Conservation (phyloP, 35 echinoderm and acorn worm species). For the Nesometra sesokonis region DNA sequence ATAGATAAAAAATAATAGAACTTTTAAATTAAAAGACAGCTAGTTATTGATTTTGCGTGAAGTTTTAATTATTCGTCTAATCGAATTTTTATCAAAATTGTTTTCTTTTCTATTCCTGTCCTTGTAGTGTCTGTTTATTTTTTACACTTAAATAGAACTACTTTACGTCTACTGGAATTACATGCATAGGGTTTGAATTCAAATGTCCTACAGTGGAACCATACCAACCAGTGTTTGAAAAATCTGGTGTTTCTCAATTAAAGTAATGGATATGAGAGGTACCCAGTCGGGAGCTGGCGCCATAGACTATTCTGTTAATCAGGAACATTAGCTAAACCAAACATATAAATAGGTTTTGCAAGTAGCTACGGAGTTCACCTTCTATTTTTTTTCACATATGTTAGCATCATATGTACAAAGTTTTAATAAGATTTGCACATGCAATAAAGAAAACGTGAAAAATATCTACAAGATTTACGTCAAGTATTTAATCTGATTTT, state of each 20-base stretch:
- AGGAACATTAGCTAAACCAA: background rate
- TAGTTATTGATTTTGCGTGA: too few species aligned
- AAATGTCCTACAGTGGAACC: background rate
- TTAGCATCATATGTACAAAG: background rate
- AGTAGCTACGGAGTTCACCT: background rate
- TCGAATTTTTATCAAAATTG: too few species aligned
- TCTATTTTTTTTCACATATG: background rate
- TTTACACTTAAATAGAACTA: background rate
- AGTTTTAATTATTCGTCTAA: too few species aligned
- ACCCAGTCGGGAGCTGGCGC: background rate
- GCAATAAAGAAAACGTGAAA: background rate
- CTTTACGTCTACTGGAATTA: background rate
- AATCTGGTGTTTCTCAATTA: background rate
- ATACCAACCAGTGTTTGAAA: background rate
- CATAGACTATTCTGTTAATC: background rate
- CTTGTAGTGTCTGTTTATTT: too few species aligned
- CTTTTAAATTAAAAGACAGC: too few species aligned
- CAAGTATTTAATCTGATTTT: background rate
- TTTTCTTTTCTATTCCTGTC: too few species aligned
- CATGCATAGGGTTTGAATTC: background rate
- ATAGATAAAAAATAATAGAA: too few species aligned
- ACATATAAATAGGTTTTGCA: background rate
- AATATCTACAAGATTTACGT: background rate
- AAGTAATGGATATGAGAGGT: background rate
- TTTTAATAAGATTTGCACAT: too few species aligned